These are phyloP conservation scores for Cololabis saira DNA, from an alignment of 2,113 vertebrate genomes.

Conservation along the genomic window DNA sequence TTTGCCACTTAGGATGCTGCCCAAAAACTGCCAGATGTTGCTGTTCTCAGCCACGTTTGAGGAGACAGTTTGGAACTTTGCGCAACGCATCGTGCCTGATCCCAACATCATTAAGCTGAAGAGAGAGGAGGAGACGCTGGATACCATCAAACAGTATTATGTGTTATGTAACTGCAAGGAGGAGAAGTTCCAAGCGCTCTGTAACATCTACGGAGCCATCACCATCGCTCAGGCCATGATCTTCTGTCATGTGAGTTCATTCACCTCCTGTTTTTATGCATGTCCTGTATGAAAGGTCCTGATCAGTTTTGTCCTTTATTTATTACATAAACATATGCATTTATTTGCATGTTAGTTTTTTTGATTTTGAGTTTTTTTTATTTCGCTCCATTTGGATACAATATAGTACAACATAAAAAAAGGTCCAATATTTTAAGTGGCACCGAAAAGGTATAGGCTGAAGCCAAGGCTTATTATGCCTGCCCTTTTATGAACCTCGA, in stretches of 20 bases:
- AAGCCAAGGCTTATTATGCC: too few species aligned
- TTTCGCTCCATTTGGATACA: too few species aligned
- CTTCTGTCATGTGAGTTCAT: slow-evolving; percentile 92
- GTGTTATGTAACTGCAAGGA: slow-evolving; percentile 91
- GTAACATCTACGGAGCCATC: slow-evolving; percentile 93
- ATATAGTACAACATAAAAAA: too few species aligned
- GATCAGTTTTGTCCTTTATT: too few species aligned
- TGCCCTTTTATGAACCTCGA: too few species aligned
- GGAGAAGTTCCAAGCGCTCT: slow-evolving; percentile 95
- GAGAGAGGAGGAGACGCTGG: slow-evolving; percentile 95
- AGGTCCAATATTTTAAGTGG: too few species aligned
- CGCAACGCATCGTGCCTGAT: slow-evolving; percentile 93
- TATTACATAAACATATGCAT: too few species aligned
- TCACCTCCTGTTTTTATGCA: background rate
- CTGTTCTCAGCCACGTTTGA: slow-evolving; percentile 98
- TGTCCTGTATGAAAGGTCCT: too few species aligned
- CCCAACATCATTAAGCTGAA: slow-evolving; percentile 97
- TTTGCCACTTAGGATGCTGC: slow-evolving; percentile 85
- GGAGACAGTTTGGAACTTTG: slow-evolving; percentile 94
- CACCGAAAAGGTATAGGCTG: too few species aligned
- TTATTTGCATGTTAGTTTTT: too few species aligned
- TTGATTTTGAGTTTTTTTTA: too few species aligned
- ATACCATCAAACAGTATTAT: slow-evolving; percentile 98
- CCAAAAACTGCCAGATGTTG: slow-evolving; percentile 94
- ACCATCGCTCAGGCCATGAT: slow-evolving; percentile 97